Evolutionary conservation across 2,888 invertebrate genomes (phyloP).

Genomic region (Odontocolon sp.): DNA sequence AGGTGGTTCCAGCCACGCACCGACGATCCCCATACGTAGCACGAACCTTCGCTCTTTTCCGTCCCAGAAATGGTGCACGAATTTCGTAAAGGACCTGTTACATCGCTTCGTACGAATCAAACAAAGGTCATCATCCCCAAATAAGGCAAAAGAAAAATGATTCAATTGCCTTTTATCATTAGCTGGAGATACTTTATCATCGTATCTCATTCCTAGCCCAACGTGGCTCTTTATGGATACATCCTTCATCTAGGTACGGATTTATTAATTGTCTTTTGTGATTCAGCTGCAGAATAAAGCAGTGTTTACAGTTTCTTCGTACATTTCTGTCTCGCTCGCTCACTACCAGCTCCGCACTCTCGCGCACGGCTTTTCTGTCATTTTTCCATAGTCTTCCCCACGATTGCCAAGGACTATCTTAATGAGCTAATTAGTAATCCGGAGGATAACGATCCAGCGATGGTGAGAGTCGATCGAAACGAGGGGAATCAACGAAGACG

Average conservation of each 20-base stretch:
- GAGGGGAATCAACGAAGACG: conserved; percentile 32
- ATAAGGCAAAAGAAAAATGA: neutral
- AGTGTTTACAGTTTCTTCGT: neutral
- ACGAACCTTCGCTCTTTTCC: conserved; percentile 48
- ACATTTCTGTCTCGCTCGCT: neutral
- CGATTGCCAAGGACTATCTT: conserved; percentile 49
- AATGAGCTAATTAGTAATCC: conserved; percentile 49
- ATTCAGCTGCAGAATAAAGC: neutral
- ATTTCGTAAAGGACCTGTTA: neutral
- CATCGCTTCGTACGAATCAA: too few relatives aligned
- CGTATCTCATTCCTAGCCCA: neutral
- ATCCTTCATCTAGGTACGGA: neutral
- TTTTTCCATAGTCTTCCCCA: too few relatives aligned
- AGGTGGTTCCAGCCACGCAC: conserved; percentile 79
- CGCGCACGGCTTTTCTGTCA: conserved; percentile 8
- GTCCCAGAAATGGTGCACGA: neutral
- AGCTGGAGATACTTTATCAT: neutral
- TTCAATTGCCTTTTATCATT: neutral
- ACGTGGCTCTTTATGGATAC: too few relatives aligned
- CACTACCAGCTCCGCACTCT: too few relatives aligned
- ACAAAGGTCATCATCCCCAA: neutral
- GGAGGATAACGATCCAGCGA: neutral
- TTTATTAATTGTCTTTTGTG: neutral
- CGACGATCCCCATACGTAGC: conserved; percentile 68
- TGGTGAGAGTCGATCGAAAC: conserved; percentile 31